phyloP scores from a whole-genome alignment of 2,888 invertebrate species.

The Pammene fasciana region DNA sequence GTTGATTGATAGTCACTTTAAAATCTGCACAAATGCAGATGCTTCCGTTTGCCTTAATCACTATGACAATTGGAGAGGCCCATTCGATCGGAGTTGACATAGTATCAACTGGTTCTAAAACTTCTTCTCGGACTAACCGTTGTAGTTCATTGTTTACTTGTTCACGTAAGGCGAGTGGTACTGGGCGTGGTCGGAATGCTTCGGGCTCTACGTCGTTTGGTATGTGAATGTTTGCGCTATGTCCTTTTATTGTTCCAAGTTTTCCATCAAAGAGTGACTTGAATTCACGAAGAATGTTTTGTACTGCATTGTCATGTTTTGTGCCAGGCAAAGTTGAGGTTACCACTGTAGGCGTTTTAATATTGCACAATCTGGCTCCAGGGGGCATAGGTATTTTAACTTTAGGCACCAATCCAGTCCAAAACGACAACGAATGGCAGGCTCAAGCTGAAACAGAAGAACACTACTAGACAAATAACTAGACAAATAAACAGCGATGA shows the following conservation, averaged over 20 bases:
- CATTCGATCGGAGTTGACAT: conserved; percentile 14
- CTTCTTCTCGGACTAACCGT: conserved; percentile 6
- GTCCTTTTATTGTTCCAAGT: conserved; percentile 13
- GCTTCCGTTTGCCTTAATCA: conserved; percentile 5
- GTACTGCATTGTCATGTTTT: background rate
- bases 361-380: background rate
- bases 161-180: conserved; percentile 12
- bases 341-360: background rate
- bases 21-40: conserved; percentile 6
- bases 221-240: conserved; percentile 3
- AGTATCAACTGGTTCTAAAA: conserved; percentile 2
- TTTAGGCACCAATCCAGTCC: conserved; percentile 13
- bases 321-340: background rate
- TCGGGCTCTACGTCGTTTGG: background rate
- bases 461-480: too few species aligned
- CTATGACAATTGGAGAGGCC: conserved; percentile 3
- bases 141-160: conserved; percentile 5
- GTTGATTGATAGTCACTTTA: conserved; percentile 20
- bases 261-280: conserved; percentile 5
- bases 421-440: too few species aligned
- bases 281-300: conserved; percentile 1
- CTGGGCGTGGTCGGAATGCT: conserved; percentile 7
- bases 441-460: too few species aligned
- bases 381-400: conserved; percentile 8
- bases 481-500: too few species aligned